Evolutionary conservation across 2,113 vertebrate genomes (phyloP), one percentile per base, ranked within the genome.

Genomic region (Odontophorus gujanensis): DNA sequence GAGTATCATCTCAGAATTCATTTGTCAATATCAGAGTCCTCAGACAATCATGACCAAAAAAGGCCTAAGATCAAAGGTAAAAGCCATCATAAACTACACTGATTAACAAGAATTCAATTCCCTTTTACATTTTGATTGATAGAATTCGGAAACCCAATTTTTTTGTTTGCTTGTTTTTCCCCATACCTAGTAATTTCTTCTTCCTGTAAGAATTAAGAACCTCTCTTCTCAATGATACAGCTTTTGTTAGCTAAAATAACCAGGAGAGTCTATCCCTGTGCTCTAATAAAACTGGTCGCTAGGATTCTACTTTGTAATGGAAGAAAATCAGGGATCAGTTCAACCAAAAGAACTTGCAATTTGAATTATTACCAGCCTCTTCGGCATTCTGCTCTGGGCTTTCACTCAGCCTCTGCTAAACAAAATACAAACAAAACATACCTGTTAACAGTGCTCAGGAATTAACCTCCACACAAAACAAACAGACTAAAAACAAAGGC

Each of bases 381-480:
- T 9, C 81, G 50, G 61, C 65, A 74, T 85, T 81, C 72, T 83
- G 72, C 47, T 83, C 61, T 62, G 57, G 63, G 34, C 24, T 90
- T 85, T 71, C 86, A 53, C 24, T 81, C 65, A 66, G 50, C 28
- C 90, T 83, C 63, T 78, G 32, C 16, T 88, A 58, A n/a, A 81
- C 38, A 80, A 77, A 83, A 63, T 25, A 80, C 45, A 83, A 92
- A 77, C 21, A 92, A 43, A 82, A 58, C n/a, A 77, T 36, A 83
- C 53, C 50, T 92, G 86, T 63, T 93, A 81, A 36, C 55, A 86
- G 24, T 36, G 12, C 36, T 83, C 32, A 71, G 40, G 50, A 91
- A 87, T 93, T 92, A 91, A 87, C 57, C 69, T 89, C 32, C 45
- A 61, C 22, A 68, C 11, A 87, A 76, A 86, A 71, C 20, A 45